Percentiles rank a stretch among this genome's conserved stretches.
These are phyloP conservation scores for Lasioglossum pauxillum DNA, from an alignment of 2,888 invertebrate species.

Conservation along the genomic window DNA sequence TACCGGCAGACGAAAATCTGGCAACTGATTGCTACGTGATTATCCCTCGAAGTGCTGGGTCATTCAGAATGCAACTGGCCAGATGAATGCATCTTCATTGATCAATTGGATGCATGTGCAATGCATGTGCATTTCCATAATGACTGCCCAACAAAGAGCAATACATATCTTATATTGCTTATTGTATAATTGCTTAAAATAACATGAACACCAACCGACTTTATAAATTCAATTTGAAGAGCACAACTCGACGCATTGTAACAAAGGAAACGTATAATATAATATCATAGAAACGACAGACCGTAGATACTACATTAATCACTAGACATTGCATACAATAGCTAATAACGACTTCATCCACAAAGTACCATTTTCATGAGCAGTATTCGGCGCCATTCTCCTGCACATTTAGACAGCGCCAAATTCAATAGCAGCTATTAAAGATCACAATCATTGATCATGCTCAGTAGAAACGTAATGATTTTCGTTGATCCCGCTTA, in stretches of 20 bases:
- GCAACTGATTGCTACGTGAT: neutral
- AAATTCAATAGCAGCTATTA: neutral
- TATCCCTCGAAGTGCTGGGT: neutral
- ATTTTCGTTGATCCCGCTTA: constrained; percentile 8
- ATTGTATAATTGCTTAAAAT: neutral
- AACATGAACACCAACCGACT: neutral
- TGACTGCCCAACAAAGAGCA: neutral
- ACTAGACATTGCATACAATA: neutral
- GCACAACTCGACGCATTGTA: neutral
- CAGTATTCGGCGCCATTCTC: neutral
- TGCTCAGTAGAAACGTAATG: neutral
- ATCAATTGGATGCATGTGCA: too few species aligned
- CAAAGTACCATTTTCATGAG: neutral
- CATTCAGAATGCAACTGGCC: too few species aligned
- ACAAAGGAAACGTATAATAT: neutral
- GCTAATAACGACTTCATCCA: neutral
- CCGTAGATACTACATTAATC: neutral
- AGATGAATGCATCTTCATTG: too few species aligned
- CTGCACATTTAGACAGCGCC: neutral
- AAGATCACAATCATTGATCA: neutral
- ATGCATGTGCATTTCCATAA: too few species aligned
- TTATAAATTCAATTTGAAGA: neutral
- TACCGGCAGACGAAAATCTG: too few species aligned
- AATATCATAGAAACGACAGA: neutral
- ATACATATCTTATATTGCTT: too few species aligned